A percentile compares a stretch with the other conserved stretches of the same genome.
These are phyloP conservation scores for Fukomys damarensis DNA, from an alignment of 2,113 vertebrate genomes.

Conservation along the genomic window DNA sequence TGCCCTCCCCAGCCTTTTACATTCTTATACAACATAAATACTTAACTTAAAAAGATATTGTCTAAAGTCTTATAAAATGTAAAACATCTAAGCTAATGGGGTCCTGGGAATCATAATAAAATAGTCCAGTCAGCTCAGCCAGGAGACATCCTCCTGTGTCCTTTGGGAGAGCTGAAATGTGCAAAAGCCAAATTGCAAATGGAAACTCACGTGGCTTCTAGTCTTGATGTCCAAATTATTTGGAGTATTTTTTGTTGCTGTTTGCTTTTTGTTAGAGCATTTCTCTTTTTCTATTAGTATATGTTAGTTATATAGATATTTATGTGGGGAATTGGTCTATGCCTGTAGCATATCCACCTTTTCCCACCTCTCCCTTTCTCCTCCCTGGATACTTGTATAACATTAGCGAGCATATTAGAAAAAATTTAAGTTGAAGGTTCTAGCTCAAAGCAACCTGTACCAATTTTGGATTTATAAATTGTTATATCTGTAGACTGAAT, in stretches of 20 bases:
- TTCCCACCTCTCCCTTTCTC: background rate
- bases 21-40: background rate
- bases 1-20: too few relatives aligned
- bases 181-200: background rate
- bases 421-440: background rate
- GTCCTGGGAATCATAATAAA: background rate
- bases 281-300: background rate
- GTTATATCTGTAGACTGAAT: background rate
- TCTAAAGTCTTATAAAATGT: constrained; percentile 5
- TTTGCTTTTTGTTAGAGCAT: background rate
- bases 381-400: constrained; percentile 11
- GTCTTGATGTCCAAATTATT: background rate
- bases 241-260: background rate
- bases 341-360: background rate
- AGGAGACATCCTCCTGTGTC: background rate
- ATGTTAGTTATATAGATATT: background rate
- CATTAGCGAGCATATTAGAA: background rate
- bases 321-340: background rate
- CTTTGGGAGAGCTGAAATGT: background rate
- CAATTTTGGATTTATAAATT: background rate
- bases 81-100: background rate
- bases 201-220: constrained; percentile 33
- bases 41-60: background rate
- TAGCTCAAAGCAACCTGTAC: background rate
- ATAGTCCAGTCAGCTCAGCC: background rate